Percentiles rank a stretch among this genome's conserved stretches.
Evolutionary conservation across 2,797 vertebrate species (phyloP).

Genomic region (Pelobates cultripes): DNA sequence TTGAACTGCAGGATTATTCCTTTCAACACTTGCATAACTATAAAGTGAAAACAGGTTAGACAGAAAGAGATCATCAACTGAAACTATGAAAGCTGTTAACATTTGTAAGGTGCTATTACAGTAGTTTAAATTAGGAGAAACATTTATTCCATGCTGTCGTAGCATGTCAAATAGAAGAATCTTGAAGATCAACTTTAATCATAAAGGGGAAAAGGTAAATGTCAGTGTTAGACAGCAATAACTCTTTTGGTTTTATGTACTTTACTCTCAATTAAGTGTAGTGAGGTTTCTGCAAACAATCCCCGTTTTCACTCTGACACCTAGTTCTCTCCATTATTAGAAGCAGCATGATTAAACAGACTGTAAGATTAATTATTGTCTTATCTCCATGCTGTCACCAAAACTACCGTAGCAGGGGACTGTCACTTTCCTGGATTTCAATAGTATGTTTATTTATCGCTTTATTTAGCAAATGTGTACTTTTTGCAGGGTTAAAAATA

Average conservation of each 20-base stretch:
- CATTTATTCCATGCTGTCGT: conserved; percentile 2
- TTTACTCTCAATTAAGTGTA: neutral
- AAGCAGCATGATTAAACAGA: too few relatives aligned
- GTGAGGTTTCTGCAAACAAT: too few relatives aligned
- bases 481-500: too few relatives aligned
- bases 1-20: conserved; percentile 29
- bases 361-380: too few relatives aligned
- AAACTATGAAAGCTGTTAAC: conserved; percentile 18
- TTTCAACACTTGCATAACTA: conserved; percentile 32
- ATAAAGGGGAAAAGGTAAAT: neutral
- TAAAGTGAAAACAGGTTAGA: conserved; percentile 35
- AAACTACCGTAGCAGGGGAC: too few relatives aligned
- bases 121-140: neutral
- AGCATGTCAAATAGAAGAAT: conserved; percentile 4
- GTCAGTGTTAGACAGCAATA: neutral
- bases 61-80: conserved; percentile 29
- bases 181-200: neutral
- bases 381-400: too few relatives aligned
- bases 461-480: too few relatives aligned
- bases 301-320: too few relatives aligned
- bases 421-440: too few relatives aligned
- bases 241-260: neutral
- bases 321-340: too few relatives aligned
- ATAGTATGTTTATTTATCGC: too few relatives aligned
- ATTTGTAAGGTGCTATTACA: neutral